Conservation (phyloP, 1,140 invertebrate genomes). For the Euura lappo region DNA sequence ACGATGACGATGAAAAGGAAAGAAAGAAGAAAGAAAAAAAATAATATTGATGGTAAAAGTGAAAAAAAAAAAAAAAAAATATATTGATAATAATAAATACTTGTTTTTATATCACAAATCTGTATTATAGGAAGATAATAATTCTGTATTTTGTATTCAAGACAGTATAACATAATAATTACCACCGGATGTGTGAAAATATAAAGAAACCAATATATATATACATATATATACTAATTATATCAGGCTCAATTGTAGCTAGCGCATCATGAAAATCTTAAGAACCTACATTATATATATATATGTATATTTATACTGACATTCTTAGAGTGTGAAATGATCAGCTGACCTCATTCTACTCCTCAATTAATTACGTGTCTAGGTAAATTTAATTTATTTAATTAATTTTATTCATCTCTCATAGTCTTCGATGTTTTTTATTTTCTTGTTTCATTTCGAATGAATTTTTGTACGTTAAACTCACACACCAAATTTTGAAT, state of each 20-base stretch:
- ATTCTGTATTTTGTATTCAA: conserved; percentile 60
- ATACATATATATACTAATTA: too few species aligned
- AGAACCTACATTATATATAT: neutral
- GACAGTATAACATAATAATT: conserved; percentile 41
- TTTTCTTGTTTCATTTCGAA: too few species aligned
- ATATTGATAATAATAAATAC: conserved; percentile 42
- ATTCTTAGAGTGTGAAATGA: neutral
- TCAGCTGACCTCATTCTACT: neutral
- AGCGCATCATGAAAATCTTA: neutral
- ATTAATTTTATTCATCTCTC: too few species aligned
- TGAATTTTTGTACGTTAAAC: too few species aligned
- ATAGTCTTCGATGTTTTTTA: too few species aligned
- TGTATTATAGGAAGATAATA: conserved; percentile 58
- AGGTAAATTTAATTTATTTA: too few species aligned
- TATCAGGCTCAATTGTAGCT: conserved; percentile 6
- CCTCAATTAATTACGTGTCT: neutral
- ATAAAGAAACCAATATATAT: too few species aligned
- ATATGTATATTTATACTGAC: neutral
- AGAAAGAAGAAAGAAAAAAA: neutral
- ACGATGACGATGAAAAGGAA: neutral
- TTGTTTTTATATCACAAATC: conserved; percentile 61
- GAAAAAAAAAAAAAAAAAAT: conserved; percentile 40
- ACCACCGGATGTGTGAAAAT: conserved; percentile 35
- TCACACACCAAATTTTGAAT: too few species aligned
- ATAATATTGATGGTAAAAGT: conserved; percentile 44